Evolutionary conservation across 2,113 vertebrate species (phyloP).

Genomic region (Charina bottae): DNA sequence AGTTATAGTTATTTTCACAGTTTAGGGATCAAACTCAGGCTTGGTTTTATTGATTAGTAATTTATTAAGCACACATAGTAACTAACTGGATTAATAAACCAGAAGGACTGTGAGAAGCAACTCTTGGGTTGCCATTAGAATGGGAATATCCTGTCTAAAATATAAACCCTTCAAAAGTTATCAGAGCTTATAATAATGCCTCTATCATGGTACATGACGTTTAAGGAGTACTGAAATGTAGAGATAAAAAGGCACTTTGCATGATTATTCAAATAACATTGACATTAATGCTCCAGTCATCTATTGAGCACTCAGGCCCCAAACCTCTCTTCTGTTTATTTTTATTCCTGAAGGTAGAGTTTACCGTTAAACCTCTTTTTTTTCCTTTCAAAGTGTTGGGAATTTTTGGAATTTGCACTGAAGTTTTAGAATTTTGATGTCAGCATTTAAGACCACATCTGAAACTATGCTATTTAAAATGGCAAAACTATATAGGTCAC

Average conservation of each 20-base stretch:
- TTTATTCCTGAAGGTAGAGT: not conserved
- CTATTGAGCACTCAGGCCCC: not conserved
- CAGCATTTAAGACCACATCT: too few relatives aligned
- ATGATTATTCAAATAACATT: not conserved
- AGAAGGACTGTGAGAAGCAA: conserved; percentile 3
- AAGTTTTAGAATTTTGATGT: too few relatives aligned
- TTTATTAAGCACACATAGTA: not conserved
- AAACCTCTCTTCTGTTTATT: not conserved
- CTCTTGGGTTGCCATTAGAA: conserved; percentile 12
- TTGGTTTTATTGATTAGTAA: not conserved
- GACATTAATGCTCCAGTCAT: not conserved
- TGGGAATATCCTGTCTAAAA: conserved; percentile 7
- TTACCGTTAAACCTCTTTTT: not conserved
- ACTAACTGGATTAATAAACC: too few relatives aligned
- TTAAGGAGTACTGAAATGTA: not conserved
- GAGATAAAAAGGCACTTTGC: not conserved
- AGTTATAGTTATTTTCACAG: not conserved
- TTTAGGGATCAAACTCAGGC: not conserved
- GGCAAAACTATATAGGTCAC: too few relatives aligned
- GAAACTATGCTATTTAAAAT: too few relatives aligned
- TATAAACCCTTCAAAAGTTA: not conserved
- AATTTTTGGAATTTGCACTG: too few relatives aligned
- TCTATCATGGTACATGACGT: not conserved
- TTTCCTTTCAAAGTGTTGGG: too few relatives aligned
- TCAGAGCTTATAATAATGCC: not conserved